Conservation (phyloP, 2,888 invertebrate species). For the Cheilosia pagana region DNA sequence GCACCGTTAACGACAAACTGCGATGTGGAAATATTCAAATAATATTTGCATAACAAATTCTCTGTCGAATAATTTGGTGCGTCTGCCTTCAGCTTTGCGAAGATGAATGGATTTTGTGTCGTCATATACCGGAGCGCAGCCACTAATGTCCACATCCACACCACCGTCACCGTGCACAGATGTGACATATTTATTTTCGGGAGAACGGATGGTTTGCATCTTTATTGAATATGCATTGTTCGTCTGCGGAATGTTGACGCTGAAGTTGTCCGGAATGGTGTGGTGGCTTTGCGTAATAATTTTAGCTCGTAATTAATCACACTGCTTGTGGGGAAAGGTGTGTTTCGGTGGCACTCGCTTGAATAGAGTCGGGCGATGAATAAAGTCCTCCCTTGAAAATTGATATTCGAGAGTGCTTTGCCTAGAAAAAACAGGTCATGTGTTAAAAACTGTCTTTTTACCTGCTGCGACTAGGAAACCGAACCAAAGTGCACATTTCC, state of each 20-base stretch:
- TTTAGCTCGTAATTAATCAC: too few relatives aligned
- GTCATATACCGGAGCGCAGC: background rate
- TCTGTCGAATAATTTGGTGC: slow-evolving; percentile 48
- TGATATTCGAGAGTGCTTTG: too few relatives aligned
- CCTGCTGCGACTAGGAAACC: too few relatives aligned
- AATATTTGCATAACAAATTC: slow-evolving; percentile 67
- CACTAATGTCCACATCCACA: background rate
- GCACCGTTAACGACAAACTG: slow-evolving; percentile 24
- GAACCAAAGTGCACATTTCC: too few relatives aligned
- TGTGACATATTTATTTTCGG: slow-evolving; percentile 56
- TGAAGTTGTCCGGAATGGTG: slow-evolving; percentile 1
- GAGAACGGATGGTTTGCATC: slow-evolving; percentile 6
- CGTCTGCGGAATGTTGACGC: slow-evolving; percentile 25
- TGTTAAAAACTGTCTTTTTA: too few relatives aligned
- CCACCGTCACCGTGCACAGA: background rate
- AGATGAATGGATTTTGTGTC: slow-evolving; percentile 35
- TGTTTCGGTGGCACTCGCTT: too few relatives aligned
- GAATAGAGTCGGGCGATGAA: too few relatives aligned
- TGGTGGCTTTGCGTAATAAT: too few relatives aligned
- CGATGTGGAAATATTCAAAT: slow-evolving; percentile 60
- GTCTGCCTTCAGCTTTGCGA: slow-evolving; percentile 29
- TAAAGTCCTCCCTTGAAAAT: too few relatives aligned
- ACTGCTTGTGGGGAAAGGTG: too few relatives aligned
- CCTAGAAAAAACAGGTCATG: too few relatives aligned
- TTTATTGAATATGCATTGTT: slow-evolving; percentile 39